Conservation (phyloP, 2,797 vertebrate species). For the Neolamprologus multifasciatus region DNA sequence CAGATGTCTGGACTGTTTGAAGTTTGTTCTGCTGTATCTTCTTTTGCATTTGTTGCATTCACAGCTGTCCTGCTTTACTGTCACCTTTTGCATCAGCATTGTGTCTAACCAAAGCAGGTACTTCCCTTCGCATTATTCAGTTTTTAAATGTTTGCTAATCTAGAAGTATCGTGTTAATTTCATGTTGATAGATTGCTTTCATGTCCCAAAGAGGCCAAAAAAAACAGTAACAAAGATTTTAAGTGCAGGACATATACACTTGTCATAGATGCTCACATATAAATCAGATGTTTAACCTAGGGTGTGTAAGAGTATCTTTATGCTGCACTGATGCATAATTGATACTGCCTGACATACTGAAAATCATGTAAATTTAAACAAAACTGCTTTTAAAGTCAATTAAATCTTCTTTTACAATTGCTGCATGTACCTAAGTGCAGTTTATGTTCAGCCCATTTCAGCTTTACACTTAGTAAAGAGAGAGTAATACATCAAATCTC, state of each 20-base stretch:
- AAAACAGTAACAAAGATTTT: not conserved
- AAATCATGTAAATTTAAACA: conserved; percentile 7
- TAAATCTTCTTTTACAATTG: not conserved
- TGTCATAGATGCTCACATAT: not conserved
- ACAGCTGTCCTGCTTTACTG: not conserved
- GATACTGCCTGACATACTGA: not conserved
- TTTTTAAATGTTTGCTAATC: not conserved
- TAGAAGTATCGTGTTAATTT: not conserved
- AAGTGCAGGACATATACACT: not conserved
- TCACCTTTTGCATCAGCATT: not conserved
- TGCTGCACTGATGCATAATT: not conserved
- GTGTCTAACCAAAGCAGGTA: not conserved
- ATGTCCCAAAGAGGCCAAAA: not conserved
- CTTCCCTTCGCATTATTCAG: not conserved
- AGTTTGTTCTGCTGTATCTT: not conserved
- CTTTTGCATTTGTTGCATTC: not conserved
- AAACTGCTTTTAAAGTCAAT: not conserved
- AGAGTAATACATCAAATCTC: not conserved
- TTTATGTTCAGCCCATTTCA: not conserved
- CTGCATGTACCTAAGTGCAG: not conserved
- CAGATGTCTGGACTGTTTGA: not conserved
- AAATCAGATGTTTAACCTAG: not conserved
- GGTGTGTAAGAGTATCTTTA: not conserved
- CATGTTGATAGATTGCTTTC: not conserved
- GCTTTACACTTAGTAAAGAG: not conserved